Conservation (phyloP, 1,140 invertebrate genomes). For the Drosophila sproati region DNA sequence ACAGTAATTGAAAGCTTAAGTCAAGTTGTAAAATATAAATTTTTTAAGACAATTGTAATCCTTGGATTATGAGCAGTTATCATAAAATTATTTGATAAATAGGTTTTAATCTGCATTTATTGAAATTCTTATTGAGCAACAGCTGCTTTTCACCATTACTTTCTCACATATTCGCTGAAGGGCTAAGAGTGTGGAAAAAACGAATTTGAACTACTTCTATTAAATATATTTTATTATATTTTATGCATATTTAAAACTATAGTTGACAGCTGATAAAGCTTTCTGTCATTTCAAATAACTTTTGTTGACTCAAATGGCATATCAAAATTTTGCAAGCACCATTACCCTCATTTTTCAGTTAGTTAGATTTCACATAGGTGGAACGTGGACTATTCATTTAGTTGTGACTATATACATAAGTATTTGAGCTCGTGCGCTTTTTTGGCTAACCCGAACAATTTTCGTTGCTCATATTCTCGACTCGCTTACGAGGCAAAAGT, state of each 20-base stretch:
- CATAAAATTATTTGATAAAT: no score
- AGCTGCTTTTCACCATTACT: no score
- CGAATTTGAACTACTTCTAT: no score
- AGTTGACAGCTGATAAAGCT: background rate
- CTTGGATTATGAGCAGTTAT: background rate
- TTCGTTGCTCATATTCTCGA: slow-evolving; percentile 33
- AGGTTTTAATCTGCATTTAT: no score
- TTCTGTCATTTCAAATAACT: background rate
- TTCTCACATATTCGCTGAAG: no score
- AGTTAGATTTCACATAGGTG: slow-evolving; percentile 1
- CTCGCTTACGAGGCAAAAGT: slow-evolving; percentile 47
- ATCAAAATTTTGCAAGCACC: background rate
- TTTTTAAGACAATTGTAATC: background rate
- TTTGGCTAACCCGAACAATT: slow-evolving; percentile 6
- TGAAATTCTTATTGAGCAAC: no score
- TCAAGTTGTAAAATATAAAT: background rate
- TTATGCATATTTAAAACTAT: no score
- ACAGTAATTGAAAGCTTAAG: no score
- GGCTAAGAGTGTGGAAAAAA: no score
- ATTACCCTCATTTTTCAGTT: background rate
- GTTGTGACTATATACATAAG: background rate
- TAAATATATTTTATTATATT: no score
- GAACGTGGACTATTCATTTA: background rate
- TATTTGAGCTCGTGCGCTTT: slow-evolving; percentile 1
- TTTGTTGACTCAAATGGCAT: background rate